Evolutionary conservation across 2,888 invertebrate genomes (phyloP).

Genomic region (Caenorhabditis japonica): DNA sequence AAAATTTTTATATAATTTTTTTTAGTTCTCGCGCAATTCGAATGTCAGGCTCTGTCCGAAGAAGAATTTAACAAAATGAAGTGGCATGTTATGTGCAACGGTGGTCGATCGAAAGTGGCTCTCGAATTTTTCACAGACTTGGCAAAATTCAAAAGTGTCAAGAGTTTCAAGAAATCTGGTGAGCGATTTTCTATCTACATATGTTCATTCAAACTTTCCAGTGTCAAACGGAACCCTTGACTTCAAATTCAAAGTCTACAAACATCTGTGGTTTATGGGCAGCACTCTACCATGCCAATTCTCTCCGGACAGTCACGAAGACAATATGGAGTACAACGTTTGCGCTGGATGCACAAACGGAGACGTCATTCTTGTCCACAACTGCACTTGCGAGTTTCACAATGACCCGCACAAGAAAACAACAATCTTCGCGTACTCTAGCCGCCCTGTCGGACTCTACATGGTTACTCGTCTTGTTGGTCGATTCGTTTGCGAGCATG

Average conservation of each 20-base stretch:
- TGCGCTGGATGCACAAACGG: conserved; percentile 31
- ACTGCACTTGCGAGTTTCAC: conserved; percentile 9
- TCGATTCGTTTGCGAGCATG: conserved; percentile 33
- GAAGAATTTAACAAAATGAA: conserved; percentile 12
- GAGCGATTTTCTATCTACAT: background rate
- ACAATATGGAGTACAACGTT: background rate
- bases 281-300: background rate
- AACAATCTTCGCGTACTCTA: background rate
- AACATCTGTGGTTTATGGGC: conserved; percentile 29
- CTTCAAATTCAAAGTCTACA: conserved; percentile 14
- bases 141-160: background rate
- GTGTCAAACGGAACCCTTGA: background rate
- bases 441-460: background rate
- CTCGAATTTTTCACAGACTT: conserved; percentile 21
- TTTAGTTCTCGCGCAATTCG: no score
- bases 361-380: conserved; percentile 8
- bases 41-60: no score
- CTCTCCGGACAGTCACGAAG: background rate
- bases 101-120: background rate
- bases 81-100: conserved; percentile 6
- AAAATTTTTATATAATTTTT: no score
- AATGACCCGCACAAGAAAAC: background rate
- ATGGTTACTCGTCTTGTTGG: conserved; percentile 4
- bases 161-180: background rate
- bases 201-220: background rate